Conservation (phyloP, 2,113 vertebrate species). For the Delphinapterus leucas region DNA sequence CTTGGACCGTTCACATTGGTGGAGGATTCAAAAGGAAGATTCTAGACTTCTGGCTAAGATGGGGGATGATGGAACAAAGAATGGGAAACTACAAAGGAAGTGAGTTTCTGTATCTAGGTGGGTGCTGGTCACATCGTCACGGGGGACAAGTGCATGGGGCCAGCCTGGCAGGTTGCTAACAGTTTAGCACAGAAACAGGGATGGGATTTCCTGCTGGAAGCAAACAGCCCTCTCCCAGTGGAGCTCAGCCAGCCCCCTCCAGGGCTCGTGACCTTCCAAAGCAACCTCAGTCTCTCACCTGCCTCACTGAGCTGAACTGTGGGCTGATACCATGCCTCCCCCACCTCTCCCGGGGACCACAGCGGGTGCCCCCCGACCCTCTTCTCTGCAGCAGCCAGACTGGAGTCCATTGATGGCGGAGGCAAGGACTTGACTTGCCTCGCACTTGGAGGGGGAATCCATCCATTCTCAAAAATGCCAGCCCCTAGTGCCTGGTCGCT, state of each 20-base stretch:
- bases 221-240: background rate
- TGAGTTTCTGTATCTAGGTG: fast-evolving
- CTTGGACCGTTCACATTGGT: fast-evolving
- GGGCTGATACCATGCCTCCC: background rate
- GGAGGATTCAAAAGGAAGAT: background rate
- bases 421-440: background rate
- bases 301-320: fast-evolving
- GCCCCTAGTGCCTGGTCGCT: fast-evolving
- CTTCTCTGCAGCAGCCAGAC: fast-evolving
- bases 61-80: too few relatives aligned
- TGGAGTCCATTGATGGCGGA: background rate
- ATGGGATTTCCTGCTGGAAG: background rate
- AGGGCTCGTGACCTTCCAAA: background rate
- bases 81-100: background rate
- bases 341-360: background rate
- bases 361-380: fast-evolving
- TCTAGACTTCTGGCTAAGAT: background rate
- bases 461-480: background rate
- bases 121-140: fast-evolving
- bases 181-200: background rate
- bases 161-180: background rate
- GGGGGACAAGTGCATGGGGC: fast-evolving
- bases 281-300: background rate
- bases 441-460: background rate
- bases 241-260: background rate